These are phyloP conservation scores for Stratiomys singularior DNA, from an alignment of 2,888 invertebrate species.

Conservation along the genomic window DNA sequence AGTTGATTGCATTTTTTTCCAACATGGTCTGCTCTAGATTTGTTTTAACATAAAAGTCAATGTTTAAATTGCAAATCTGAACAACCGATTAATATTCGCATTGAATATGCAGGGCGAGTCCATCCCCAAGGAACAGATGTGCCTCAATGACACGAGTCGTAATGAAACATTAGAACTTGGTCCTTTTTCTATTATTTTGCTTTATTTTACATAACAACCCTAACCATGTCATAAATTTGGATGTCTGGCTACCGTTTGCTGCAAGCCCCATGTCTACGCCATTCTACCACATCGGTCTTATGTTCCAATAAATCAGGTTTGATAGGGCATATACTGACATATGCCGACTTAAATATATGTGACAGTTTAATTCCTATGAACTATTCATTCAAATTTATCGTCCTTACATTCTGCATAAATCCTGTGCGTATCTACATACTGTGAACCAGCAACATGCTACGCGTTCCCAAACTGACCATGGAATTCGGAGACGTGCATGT, in stretches of 20 bases:
- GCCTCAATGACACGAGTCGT: too few relatives aligned
- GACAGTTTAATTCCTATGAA: slow-evolving; percentile 56
- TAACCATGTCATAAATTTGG: not conserved
- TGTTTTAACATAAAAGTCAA: too few relatives aligned
- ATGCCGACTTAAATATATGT: slow-evolving; percentile 57
- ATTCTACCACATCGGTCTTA: slow-evolving; percentile 40
- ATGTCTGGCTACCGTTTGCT: not conserved
- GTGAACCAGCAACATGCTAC: slow-evolving; percentile 35
- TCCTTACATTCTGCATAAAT: slow-evolving; percentile 46
- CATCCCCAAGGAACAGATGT: too few relatives aligned
- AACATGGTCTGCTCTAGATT: too few relatives aligned
- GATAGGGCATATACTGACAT: slow-evolving; percentile 57
- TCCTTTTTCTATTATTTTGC: too few relatives aligned
- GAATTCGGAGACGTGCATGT: slow-evolving; percentile 25
- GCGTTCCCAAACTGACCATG: slow-evolving; percentile 23
- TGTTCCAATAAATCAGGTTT: slow-evolving; percentile 56
- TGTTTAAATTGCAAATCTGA: too few relatives aligned
- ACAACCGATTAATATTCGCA: too few relatives aligned
- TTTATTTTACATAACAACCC: not conserved
- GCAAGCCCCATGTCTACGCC: not conserved
- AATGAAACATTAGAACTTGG: too few relatives aligned
- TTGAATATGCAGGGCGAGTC: too few relatives aligned
- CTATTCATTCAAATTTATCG: slow-evolving; percentile 49
- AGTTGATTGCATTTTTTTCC: too few relatives aligned
- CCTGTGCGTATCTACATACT: slow-evolving; percentile 39